Base-by-base conservation (phyloP, 2,888 invertebrate genomes). In the Lycia hirtaria region DNA sequence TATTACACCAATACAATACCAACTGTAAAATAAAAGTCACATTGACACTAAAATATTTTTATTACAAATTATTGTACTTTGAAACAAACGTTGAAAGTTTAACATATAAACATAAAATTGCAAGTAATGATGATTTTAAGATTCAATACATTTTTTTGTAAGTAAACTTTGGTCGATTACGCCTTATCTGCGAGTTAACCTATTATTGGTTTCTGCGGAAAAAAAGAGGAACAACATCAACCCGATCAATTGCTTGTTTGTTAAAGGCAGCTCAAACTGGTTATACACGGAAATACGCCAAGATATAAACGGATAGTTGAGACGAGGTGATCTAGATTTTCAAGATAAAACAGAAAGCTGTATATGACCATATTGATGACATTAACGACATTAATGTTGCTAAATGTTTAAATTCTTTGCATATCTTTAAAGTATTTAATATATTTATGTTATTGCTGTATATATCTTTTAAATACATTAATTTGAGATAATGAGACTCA, bases 201-300 rank as follows among this genome's bases (percentile, higher is more conserved):
- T 43, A n/a, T 28, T 48, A 48, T 41, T 45, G 47, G 41, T 56
- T 51, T 47, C 40, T n/a, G 3, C 20, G 44, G 28, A 41, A 41
- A 35, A 48, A 45, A 48, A 51, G n/a, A n/a, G n/a, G n/a, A 51
- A 22, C 28, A 51, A 56, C 35, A 26, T 24, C n/a, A n/a, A 48
- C 47, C 40, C 15, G 44, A 28, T 47, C 37, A 43, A 43, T 61
- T 57, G 52, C 33, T 33, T 57, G 41, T 53, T 50, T 35, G 28
- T 40, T 14, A 33, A n/a, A 49, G 41, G 33, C 24, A 17, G 56
- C 45, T 45, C 1, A 14, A 51, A 54, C 43, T 33, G 44, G 45
- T 45, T 59, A 12, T 30, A 47, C n/a, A 40, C 26, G 38, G 53
- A 50, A 49, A 33, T 45, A 33, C 10, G 45, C 9, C 44, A 37